Evolutionary conservation across 2,888 invertebrate species (phyloP).

Genomic region (Troides helena): DNA sequence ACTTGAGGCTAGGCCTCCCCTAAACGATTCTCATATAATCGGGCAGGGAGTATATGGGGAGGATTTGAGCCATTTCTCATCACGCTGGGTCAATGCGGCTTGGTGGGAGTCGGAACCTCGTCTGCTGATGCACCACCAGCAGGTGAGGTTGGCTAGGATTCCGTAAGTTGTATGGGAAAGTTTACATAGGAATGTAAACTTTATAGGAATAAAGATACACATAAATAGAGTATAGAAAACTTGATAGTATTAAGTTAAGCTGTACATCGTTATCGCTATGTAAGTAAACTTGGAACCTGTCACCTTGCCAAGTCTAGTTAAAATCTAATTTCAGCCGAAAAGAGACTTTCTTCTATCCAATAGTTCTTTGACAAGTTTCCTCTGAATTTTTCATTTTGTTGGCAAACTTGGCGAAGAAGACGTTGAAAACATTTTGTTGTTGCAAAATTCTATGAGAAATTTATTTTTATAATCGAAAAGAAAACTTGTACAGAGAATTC

Average conservation of each 20-base stretch:
- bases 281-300: not conserved
- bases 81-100: no score
- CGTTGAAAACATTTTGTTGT: not conserved
- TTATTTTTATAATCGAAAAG: not conserved
- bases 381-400: slow-evolving; percentile 1
- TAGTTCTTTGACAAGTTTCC: slow-evolving; percentile 8
- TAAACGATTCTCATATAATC: no score
- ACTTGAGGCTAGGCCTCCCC: no score
- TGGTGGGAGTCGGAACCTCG: no score
- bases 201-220: no score
- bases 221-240: no score
- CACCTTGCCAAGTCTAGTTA: slow-evolving; percentile 10
- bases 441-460: not conserved
- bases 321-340: slow-evolving; percentile 11
- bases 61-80: no score
- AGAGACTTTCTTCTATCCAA: slow-evolving; percentile 9
- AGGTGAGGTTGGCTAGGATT: no score
- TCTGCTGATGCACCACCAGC: no score
- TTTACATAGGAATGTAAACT: no score
- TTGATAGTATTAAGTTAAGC: not conserved
- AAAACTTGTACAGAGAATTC: not conserved
- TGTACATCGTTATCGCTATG: not conserved
- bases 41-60: no score
- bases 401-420: not conserved
- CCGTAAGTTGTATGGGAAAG: no score